Conservation (phyloP, 2,888 invertebrate genomes). For the Thecocarcelia acutangulata region DNA sequence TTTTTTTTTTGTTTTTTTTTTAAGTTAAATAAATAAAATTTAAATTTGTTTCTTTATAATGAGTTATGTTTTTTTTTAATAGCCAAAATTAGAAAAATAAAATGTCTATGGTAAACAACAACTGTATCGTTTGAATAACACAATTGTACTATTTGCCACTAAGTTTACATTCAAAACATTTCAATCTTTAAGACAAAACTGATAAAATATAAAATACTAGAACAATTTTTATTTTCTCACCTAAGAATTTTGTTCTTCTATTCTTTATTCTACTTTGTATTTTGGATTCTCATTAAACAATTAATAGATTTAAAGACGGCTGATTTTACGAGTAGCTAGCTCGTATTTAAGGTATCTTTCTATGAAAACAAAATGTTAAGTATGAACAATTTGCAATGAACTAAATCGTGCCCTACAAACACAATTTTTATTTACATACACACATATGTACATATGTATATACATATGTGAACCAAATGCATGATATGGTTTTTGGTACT, state of each 20-base stretch:
- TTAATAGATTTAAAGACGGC: conserved; percentile 42
- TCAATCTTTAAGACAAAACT: conserved; percentile 58
- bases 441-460: neutral
- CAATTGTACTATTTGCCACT: conserved; percentile 70
- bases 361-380: conserved; percentile 1
- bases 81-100: conserved; percentile 30
- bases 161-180: conserved; percentile 49
- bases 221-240: conserved; percentile 41
- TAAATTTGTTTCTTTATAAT: conserved; percentile 10
- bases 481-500: too few relatives aligned
- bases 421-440: neutral
- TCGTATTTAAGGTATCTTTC: conserved; percentile 10
- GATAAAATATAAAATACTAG: conserved; percentile 29
- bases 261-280: conserved; percentile 38
- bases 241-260: conserved; percentile 1
- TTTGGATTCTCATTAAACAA: conserved; percentile 50
- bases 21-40: conserved; percentile 17
- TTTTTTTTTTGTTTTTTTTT: too few relatives aligned
- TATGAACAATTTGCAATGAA: conserved; percentile 19
- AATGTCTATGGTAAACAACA: conserved; percentile 39
- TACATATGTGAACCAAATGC: too few relatives aligned
- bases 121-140: conserved; percentile 70
- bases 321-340: conserved; percentile 30
- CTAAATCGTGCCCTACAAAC: neutral
- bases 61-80: conserved; percentile 29